Evolutionary conservation across 2,888 invertebrate species (phyloP), one percentile per base, ranked within the genome.

Genomic region (Spatulosminthurus flaviceps): DNA sequence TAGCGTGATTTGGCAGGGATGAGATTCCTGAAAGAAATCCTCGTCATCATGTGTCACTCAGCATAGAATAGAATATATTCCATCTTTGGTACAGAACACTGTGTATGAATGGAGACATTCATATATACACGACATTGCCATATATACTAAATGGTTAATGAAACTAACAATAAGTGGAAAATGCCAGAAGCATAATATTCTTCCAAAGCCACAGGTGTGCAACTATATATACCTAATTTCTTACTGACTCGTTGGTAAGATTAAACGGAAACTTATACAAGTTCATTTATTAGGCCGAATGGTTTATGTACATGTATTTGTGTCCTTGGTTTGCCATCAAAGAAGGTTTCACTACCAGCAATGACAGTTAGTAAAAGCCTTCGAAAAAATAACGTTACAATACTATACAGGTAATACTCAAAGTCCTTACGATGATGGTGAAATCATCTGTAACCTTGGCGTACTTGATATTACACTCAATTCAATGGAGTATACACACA

Each of bases 181-280:
- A n/a, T n/a, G n/a, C n/a, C n/a, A n/a, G n/a, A n/a, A n/a, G n/a
- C n/a, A n/a, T n/a, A n/a, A n/a, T n/a, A n/a, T n/a, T n/a, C n/a
- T n/a, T n/a, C n/a, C n/a, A n/a, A n/a, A n/a, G n/a, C n/a, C 51
- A 51, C 51, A 51, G 51, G 51, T 51, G 51, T 51, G 51, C 51
- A 51, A 51, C 19, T n/a, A 51, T 34, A 51, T 5, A 19, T 4
- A 51, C 51, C 2, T 51, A n/a, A n/a, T n/a, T n/a, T n/a, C n/a
- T n/a, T n/a, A n/a, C n/a, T n/a, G n/a, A n/a, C n/a, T n/a, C n/a
- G n/a, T n/a, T n/a, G n/a, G 51, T 1, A 51, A n/a, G 51, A 51
- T 2, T 51, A 19, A 51, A 19, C 51, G 16, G 16, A 51, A 51
- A n/a, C 5, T 51, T 9, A 51, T 51, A 51, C 16, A 26, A 11